These are phyloP conservation scores for Watersipora subatra DNA, from an alignment of 1,140 invertebrate species.

Conservation along the genomic window DNA sequence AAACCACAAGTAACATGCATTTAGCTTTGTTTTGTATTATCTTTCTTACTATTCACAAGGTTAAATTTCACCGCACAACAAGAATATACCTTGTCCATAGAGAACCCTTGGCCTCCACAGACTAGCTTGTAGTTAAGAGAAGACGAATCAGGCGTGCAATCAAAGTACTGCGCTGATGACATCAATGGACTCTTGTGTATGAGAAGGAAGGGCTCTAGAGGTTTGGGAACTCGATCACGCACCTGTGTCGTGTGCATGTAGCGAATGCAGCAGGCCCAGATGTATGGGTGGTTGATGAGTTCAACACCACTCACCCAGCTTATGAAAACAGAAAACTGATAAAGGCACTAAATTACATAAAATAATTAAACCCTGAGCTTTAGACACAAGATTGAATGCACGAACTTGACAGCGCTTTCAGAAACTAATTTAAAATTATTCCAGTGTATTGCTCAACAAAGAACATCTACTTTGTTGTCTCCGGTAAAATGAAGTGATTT, in stretches of 20 bases:
- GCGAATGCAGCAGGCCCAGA: conserved; percentile 31
- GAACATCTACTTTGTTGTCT: too few species aligned
- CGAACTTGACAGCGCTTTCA: too few species aligned
- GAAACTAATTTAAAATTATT: too few species aligned
- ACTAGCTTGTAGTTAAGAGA: background rate
- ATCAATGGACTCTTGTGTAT: background rate
- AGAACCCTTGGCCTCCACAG: background rate
- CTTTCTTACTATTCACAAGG: too few species aligned
- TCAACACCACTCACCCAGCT: conserved; percentile 34
- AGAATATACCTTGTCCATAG: background rate
- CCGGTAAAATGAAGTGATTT: too few species aligned
- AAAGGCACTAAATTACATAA: background rate
- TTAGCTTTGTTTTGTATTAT: too few species aligned
- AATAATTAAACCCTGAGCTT: background rate
- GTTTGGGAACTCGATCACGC: background rate
- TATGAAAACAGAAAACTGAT: background rate
- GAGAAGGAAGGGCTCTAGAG: background rate
- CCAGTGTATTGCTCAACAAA: too few species aligned
- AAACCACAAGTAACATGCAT: too few species aligned
- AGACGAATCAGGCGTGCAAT: background rate
- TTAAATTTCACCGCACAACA: too few species aligned
- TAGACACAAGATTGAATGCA: background rate
- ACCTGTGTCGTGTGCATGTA: conserved; percentile 19
- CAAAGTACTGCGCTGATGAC: background rate
- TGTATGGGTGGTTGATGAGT: conserved; percentile 28